Evolutionary conservation across 53 echinoderm and acorn worm species (phyloP).

Genomic region (Stichopus horrens): DNA sequence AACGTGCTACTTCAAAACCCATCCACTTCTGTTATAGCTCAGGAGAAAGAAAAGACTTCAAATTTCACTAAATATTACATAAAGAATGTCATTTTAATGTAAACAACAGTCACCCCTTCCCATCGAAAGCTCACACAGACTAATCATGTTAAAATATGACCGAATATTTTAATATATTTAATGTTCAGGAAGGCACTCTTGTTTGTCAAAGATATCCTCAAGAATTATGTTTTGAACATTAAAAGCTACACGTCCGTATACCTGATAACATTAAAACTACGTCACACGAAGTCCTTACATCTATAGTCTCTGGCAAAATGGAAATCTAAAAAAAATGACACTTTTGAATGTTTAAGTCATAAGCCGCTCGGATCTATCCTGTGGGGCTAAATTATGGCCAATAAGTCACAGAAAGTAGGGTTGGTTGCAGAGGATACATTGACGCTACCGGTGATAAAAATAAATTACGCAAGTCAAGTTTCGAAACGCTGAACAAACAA

Average conservation of each 20-base stretch:
- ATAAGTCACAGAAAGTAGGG: background rate
- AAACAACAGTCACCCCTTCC: conserved; percentile 29
- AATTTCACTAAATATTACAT: conserved; percentile 30
- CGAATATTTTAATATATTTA: conserved; percentile 18
- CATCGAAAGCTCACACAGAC: conserved; percentile 30
- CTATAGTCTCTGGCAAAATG: background rate
- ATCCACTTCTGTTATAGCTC: conserved; percentile 11
- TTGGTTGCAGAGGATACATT: background rate
- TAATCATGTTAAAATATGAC: conserved; percentile 44
- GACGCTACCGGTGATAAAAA: conserved; percentile 11
- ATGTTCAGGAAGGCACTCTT: conserved; percentile 5
- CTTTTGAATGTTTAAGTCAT: conserved; percentile 2
- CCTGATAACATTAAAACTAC: background rate
- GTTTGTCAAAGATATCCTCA: conserved; percentile 37
- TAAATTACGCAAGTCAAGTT: conserved; percentile 17
- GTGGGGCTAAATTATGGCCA: conserved; percentile 18
- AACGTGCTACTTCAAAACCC: conserved; percentile 21
- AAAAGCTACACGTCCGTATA: background rate
- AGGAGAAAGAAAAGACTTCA: conserved; percentile 16
- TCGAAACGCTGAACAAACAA: conserved; percentile 34
- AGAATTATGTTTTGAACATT: conserved; percentile 35
- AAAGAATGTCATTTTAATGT: conserved; percentile 33
- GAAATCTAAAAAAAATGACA: background rate
- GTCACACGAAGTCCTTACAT: background rate
- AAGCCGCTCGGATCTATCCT: background rate